Base-by-base conservation (phyloP, 2,797 vertebrate genomes). In the Harpagifer antarcticus region DNA sequence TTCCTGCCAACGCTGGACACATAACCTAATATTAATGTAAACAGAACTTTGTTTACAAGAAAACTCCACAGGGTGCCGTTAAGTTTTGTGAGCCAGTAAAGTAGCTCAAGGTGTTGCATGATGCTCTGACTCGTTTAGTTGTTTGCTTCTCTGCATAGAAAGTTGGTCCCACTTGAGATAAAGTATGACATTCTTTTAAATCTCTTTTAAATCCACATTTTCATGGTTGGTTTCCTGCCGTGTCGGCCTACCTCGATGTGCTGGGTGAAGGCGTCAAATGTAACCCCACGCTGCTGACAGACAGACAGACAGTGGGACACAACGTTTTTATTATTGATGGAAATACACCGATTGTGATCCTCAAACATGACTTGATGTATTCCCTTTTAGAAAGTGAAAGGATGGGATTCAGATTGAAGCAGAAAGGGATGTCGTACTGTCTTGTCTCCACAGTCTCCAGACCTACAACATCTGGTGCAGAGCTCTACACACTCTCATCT, bases 401-500 rank as follows among this genome's bases (percentile, higher is more conserved):
- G 31, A 62, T 45, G 17, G 52, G 59, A 42, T 19, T 23, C 43
- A 37, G 55, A 66, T 71, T 49, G 78, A 64, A 67, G 45, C 63
- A 77, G 44, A 57, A 65, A 20, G 37, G n/a, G 31, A 52, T 16
- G 64, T 67, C 74, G 69, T 19, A 13, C 69, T 75, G 43, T 70
- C 60, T 58, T 27, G 57, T 57, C 17, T 49, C 33, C 57, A 27
- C 69, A 19, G 37, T 37, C 82, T 20, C 33, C 82, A 75, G 57
- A 68, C 72, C 15, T 67, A 12, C 60, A 68, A 85, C 84, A 91
- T 89, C 90, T 88, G 85, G 45, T 50, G 5, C 59, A 66, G 42
- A 62, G 40, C 53, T 81, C 48, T 37, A 9, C 71, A 15, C 42
- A 23, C 69, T 45, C 73, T 82, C 57, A 82, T 84, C 78, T 72